phyloP scores from a whole-genome alignment of 2,888 invertebrate species.

The Halictus ligatus region DNA sequence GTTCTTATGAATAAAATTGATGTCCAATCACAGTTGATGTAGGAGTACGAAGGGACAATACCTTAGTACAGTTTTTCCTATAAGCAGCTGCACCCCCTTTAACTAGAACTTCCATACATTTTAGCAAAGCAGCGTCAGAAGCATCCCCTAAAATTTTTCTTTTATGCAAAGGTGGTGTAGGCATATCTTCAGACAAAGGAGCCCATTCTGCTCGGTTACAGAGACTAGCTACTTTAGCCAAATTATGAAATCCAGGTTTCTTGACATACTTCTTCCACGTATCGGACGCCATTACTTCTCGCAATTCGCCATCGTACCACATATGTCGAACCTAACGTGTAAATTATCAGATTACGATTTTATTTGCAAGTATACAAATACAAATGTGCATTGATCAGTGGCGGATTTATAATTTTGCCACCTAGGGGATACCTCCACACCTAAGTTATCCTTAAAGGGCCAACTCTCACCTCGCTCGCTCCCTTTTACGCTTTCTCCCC shows the following conservation, averaged over 20 bases:
- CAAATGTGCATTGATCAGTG: not conserved
- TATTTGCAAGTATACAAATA: not conserved
- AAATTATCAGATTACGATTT: slow-evolving; percentile 85
- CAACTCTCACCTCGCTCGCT: no score
- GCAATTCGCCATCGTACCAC: slow-evolving; percentile 85
- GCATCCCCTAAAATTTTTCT: slow-evolving; percentile 89
- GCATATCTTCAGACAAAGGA: slow-evolving; percentile 84
- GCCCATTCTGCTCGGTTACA: slow-evolving; percentile 90
- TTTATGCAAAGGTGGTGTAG: slow-evolving; percentile 81
- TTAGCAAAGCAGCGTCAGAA: slow-evolving; percentile 89
- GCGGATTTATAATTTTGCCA: no score
- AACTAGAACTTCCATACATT: slow-evolving; percentile 87
- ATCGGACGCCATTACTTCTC: slow-evolving; percentile 87
- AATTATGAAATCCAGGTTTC: slow-evolving; percentile 66
- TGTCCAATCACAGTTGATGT: no score
- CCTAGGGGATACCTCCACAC: no score
- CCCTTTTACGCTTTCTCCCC: no score
- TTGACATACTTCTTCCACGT: slow-evolving; percentile 87
- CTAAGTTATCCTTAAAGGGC: no score
- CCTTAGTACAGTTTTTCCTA: slow-evolving; percentile 86
- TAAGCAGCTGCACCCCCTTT: slow-evolving; percentile 86
- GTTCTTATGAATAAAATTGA: no score
- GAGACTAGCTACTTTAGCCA: slow-evolving; percentile 85
- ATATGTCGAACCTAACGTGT: slow-evolving; percentile 86
- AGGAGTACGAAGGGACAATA: not conserved